These are phyloP conservation scores for Halictus rubicundus DNA, from an alignment of 1,140 invertebrate species.

Conservation along the genomic window DNA sequence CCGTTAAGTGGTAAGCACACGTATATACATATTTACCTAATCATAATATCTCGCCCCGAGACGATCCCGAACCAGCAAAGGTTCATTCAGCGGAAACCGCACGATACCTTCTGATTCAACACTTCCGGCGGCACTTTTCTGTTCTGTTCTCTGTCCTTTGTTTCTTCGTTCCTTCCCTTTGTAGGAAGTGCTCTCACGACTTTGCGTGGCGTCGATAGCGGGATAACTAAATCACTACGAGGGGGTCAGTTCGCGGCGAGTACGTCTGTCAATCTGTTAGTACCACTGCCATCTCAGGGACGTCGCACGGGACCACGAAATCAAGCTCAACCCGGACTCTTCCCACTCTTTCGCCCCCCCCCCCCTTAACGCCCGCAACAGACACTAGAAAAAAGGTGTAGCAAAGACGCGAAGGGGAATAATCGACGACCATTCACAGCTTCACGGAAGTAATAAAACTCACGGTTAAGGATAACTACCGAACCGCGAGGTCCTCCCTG, in stretches of 20 bases:
- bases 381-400: conserved; percentile 37
- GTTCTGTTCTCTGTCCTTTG: not conserved
- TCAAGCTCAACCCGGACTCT: conserved; percentile 45
- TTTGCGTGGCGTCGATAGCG: conserved; percentile 70
- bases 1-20: too few species aligned
- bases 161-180: conserved; percentile 24
- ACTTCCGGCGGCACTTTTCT: conserved; percentile 53
- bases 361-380: too few species aligned
- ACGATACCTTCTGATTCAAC: conserved; percentile 47
- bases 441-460: conserved; percentile 53
- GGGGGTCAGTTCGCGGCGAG: conserved; percentile 75
- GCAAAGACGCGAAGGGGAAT: conserved; percentile 21
- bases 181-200: conserved; percentile 53
- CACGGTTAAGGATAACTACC: conserved; percentile 47
- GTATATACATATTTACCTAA: conserved; percentile 72
- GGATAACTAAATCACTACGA: conserved; percentile 76
- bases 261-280: conserved; percentile 77
- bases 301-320: conserved; percentile 66
- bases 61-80: conserved; percentile 59
- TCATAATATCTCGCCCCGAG: conserved; percentile 76
- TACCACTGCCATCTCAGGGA: conserved; percentile 72
- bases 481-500: not conserved
- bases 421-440: conserved; percentile 34
- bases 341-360: not conserved
- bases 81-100: conserved; percentile 64